Conservation (phyloP, 2,888 invertebrate genomes). For the Antheraea assamensis region DNA sequence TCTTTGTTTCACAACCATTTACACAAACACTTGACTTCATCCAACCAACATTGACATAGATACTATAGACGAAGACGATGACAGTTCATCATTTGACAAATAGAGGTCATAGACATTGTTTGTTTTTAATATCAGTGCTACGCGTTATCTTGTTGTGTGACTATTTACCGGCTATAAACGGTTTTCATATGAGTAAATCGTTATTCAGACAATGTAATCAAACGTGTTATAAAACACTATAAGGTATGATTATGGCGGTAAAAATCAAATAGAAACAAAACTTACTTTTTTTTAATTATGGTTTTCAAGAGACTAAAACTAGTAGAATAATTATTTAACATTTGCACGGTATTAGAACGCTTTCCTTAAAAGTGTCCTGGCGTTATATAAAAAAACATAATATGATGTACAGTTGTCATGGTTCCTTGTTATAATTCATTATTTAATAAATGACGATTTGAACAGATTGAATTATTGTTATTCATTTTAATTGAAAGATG, state of each 20-base stretch:
- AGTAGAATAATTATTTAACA: too few relatives aligned
- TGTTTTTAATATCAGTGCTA: conserved; percentile 21
- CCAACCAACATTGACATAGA: conserved; percentile 54
- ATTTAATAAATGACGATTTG: too few relatives aligned
- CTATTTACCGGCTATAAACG: conserved; percentile 11
- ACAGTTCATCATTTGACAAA: conserved; percentile 36
- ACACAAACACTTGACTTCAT: conserved; percentile 73
- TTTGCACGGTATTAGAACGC: too few relatives aligned
- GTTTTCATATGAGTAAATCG: conserved; percentile 1
- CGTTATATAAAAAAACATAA: too few relatives aligned
- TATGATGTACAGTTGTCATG: too few relatives aligned
- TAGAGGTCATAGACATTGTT: conserved; percentile 35
- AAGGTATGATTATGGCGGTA: background rate
- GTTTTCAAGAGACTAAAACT: too few relatives aligned
- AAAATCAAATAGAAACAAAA: background rate
- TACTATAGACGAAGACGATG: conserved; percentile 53
- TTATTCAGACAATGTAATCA: too few relatives aligned
- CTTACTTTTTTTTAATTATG: background rate
- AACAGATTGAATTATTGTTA: too few relatives aligned
- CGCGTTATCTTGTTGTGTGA: background rate
- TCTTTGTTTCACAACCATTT: conserved; percentile 81
- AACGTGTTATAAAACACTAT: background rate
- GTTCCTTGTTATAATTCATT: too few relatives aligned
- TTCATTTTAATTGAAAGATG: too few relatives aligned
- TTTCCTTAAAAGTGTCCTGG: too few relatives aligned